phyloP scores from a whole-genome alignment of 1,140 invertebrate genomes.

The Papilio dardanus region DNA sequence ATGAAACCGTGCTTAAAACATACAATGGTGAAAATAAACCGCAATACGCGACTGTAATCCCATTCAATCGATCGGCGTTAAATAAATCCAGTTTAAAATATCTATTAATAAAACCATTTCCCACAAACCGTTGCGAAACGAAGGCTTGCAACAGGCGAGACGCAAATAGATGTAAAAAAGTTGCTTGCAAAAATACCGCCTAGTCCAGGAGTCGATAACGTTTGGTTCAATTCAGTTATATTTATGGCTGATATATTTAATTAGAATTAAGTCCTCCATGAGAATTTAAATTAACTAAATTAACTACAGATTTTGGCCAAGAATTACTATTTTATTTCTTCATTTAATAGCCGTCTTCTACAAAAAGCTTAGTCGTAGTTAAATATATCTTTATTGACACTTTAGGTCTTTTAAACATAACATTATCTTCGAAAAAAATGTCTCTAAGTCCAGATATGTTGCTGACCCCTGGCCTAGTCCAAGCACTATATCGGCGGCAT shows the following conservation, averaged over 20 bases:
- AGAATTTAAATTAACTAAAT: neutral
- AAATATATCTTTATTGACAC: no score
- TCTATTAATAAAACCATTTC: constrained; percentile 32
- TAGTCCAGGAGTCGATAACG: constrained; percentile 35
- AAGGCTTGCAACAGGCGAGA: constrained; percentile 26
- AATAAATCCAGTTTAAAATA: constrained; percentile 27
- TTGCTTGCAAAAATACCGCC: constrained; percentile 31
- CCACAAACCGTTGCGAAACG: constrained; percentile 27
- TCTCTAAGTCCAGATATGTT: neutral
- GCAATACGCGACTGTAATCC: constrained; percentile 4
- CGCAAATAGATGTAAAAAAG: neutral
- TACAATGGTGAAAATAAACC: constrained; percentile 14
- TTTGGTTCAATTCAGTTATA: neutral
- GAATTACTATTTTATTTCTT: no score
- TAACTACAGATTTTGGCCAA: no score
- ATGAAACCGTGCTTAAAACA: neutral
- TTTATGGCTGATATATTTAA: neutral
- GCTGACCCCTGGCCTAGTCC: constrained; percentile 35
- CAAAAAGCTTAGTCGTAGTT: no score
- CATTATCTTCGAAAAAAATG: neutral
- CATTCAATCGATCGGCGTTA: constrained; percentile 22
- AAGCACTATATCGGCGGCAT: constrained; percentile 49
- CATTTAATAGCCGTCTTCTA: no score
- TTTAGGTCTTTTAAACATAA: neutral
- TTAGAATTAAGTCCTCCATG: neutral